Base-by-base conservation (phyloP, 2,113 vertebrate species). In the crab-eating macaque (Macaca fascicularis) region DNA sequence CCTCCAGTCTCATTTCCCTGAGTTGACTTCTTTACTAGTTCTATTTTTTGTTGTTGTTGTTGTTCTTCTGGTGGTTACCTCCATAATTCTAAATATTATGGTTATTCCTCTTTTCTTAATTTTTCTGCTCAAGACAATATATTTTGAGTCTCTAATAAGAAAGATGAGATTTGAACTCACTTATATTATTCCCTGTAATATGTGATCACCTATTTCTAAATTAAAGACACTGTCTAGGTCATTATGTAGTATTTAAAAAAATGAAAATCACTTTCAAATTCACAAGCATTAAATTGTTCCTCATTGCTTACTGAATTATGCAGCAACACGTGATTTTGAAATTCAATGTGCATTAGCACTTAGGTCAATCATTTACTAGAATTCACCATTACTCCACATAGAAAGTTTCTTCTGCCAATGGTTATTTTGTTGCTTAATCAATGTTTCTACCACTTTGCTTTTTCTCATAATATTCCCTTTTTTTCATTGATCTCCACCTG, bases 101-200 rank as follows among this genome's bases (percentile, higher is more conserved):
- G 17, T 40, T 59, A 40, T 72, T 81, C 45, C 12, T 67, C 27
- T 94, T 75, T 70, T 25, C 45, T 80, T 94, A 30, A 75, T 50
- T 79, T 70, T 70, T 57, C 59, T 76, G 45, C 52, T 64, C 14
- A 72, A 91, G 14, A 52, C 27, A 76, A 27, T 48, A 70, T 17
- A 25, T 80, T 74, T 67, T 59, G 32, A 89, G 35, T 94, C 22
- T 61, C 61, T 72, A 79, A 84, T 25, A 55, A 20, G 17, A 95
- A 92, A 50, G 9, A 35, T 38, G 48, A 70, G 2, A 32, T 67
- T 25, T 88, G 50, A 70, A 93, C 7, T 57, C 16, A 91, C 12
- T 32, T 67, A 3, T 55, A 82, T 75, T 83, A 48, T 70, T 12
- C 16, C 19, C 8, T 84, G 1, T 83, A 25, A 64, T 57, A 76